Evolutionary conservation across 2,888 invertebrate genomes (phyloP), one percentile per base, ranked within the genome.

Genomic region (Cheilosia vernalis): DNA sequence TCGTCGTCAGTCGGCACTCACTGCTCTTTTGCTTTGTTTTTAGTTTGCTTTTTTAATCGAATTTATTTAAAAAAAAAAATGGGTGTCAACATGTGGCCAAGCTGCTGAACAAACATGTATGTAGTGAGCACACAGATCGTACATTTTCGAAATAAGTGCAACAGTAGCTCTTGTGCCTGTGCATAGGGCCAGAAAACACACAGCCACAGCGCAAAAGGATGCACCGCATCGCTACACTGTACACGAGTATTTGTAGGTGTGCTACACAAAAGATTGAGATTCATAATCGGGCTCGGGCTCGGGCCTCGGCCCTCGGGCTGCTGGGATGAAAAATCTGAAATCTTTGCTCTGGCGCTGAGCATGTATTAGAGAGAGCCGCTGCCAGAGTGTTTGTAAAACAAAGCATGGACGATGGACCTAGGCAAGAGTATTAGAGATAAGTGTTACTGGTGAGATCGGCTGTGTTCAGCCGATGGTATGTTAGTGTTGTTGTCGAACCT

Each of bases 401-500:
- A 63, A 27, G 42, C 33, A 66, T 66, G 44, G 53, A 44, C 33
- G 21, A n/a, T 24, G 47, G 13, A 66, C 53, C 49, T 33, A 64
- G 30, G 30, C 60, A 66, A 64, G 60, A 76, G 70, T 66, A 58
- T 70, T 70, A 42, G 37, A 58, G 69, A 70, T 53, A 53, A 77
- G 70, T 77, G 70, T 77, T 17, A 4, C 19, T 74, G 64, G 69
- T 84, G 69, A 67, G 67, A 70, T 79, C 77, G 83, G 58, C 58
- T 40, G 40, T 42, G 60, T 37, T 60, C 47, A 44, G 67, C 58
- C 49, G 64, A 70, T 67, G 64, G 27, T 72, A 49, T 81, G 81
- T 85, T 85, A 85, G 85, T 85, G 76, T 76, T 80, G 84, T 76
- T 80, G 84, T 76, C 66, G 61, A 76, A 77, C 76, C 76, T 80